A percentile compares a stretch with the other conserved stretches of the same genome.
phyloP scores from a whole-genome alignment of 1,140 invertebrate genomes.

The Carposina sasakii region DNA sequence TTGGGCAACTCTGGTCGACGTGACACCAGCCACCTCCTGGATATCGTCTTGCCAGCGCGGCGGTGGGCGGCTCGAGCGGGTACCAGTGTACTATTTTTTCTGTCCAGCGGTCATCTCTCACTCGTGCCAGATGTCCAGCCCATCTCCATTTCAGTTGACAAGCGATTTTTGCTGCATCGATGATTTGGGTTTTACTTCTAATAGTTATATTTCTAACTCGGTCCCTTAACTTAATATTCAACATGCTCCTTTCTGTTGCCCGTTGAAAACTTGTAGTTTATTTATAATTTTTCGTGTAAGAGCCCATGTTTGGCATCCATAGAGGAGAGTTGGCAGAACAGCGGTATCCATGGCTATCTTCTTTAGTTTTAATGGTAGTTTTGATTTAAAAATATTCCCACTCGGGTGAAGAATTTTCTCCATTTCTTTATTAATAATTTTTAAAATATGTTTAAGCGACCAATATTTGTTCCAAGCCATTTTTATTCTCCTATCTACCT shows the following conservation, averaged over 20 bases:
- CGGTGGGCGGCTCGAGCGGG: background rate
- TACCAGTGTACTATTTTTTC: background rate
- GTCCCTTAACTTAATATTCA: background rate
- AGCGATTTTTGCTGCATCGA: background rate
- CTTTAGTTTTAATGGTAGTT: too few species aligned
- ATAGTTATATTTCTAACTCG: background rate
- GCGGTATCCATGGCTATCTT: too few species aligned
- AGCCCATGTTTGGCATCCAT: too few species aligned
- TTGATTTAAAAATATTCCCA: too few species aligned
- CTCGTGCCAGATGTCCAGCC: background rate
- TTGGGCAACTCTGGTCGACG: too few species aligned
- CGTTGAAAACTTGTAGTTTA: background rate
- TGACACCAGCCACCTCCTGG: background rate
- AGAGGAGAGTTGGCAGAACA: too few species aligned
- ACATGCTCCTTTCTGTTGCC: background rate
- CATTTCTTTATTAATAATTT: too few species aligned
- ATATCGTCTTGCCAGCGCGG: background rate
- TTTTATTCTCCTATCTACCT: background rate
- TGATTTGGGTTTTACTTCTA: background rate
- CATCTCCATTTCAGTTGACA: background rate
- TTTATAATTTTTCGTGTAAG: background rate
- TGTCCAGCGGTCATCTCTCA: background rate
- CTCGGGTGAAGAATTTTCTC: too few species aligned
- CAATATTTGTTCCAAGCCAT: background rate
- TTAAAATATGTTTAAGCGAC: background rate